Base-by-base conservation (phyloP, 2,797 vertebrate species). In the Astyanax mexicanus region DNA sequence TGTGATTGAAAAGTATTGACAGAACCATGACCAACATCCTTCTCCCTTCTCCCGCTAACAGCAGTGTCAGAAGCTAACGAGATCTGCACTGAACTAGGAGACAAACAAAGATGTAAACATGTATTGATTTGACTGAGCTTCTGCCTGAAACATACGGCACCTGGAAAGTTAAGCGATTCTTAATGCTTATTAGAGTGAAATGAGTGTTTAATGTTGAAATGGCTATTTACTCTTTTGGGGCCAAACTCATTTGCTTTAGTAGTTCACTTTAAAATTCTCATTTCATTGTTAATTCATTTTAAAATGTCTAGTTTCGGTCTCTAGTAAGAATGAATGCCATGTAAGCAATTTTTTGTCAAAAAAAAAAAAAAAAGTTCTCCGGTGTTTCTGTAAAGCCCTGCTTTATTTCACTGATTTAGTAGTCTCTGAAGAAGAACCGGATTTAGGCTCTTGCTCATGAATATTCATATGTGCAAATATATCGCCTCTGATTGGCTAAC, bases 1-100 rank as follows among this genome's bases (percentile, higher is more conserved):
- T 45, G 61, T 55, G 38, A 77, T 49, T 66, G 25, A 47, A 65
- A 57, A 19, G 40, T 71, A 57, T 35, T 52, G 25, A 69, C 35
- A 64, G 25, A 44, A 42, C 25, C n/a, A 15, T 1, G 7, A 47
- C 38, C 49, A 45, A 38, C 29, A 38, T 57, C 17, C 17, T 47
- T 77, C 40, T 65, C 19, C 13, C 27, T 77, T 47, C 25, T 37
- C 17, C 19, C 19, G 29, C 25, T 17, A 55, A 23, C 1, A 21
- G 4, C 21, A 47, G 40, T 10, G 3, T 19, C 45, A 21, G 17
- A 13, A 49, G 11, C 15, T 13, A 10, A 55, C 52, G 23, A 19
- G 29, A 35, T 38, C 42, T 32, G 29, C 25, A 12, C 1, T n/a
- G 4, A 15, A 27, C 17, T 27, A 42, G 35, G 12, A 44, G 13